These are phyloP conservation scores for Caenorhabditis latens DNA, from an alignment of 1,140 invertebrate genomes.

Conservation along the genomic window DNA sequence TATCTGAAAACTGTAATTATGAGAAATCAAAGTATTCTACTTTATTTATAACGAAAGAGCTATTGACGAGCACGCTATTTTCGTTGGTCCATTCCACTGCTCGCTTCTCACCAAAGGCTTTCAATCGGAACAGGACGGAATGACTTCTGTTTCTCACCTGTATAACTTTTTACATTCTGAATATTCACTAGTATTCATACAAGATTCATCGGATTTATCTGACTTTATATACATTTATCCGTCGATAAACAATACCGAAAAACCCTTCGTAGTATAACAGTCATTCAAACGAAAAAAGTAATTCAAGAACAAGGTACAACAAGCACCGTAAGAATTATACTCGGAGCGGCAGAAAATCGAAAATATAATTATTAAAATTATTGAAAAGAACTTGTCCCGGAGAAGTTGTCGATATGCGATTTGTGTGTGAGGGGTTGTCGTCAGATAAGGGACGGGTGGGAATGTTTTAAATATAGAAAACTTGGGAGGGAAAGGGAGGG, in stretches of 20 bases:
- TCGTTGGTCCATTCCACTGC: no score
- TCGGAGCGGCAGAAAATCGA: constrained; percentile 1
- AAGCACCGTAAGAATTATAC: constrained; percentile 5
- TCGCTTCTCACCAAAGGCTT: no score
- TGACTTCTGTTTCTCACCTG: neutral
- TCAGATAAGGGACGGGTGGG: neutral
- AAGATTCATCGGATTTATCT: neutral
- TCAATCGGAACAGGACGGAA: no score
- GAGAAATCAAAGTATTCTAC: no score
- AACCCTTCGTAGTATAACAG: neutral
- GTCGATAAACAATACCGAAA: neutral
- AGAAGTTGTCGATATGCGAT: no score
- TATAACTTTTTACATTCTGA: neutral
- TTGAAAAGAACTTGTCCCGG: no score
- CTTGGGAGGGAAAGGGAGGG: neutral
- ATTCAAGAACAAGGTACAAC: neutral
- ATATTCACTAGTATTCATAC: neutral
- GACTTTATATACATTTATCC: constrained; percentile 9
- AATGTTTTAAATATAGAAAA: neutral
- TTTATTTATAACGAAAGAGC: no score
- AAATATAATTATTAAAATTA: neutral
- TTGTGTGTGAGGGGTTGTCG: neutral
- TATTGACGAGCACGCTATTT: no score
- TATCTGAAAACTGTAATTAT: no score
- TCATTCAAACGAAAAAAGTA: neutral